Base-by-base conservation (phyloP, 1,140 invertebrate species). In the Orius laevigatus region DNA sequence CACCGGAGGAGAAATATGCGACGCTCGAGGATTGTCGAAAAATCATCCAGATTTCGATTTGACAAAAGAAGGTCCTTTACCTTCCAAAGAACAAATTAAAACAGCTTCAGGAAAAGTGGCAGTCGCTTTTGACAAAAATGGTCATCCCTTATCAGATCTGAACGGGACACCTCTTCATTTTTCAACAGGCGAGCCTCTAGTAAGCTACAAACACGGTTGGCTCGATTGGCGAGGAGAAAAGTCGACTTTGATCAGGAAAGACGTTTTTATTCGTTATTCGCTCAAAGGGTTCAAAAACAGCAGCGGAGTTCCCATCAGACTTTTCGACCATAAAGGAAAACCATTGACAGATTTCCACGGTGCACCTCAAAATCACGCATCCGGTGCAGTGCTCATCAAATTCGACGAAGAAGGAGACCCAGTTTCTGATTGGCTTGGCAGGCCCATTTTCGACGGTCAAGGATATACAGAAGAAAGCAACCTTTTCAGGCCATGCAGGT, bases 381-480 rank as follows among this genome's bases (percentile, higher is more conserved):
- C n/a, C 19, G 43, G 43, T 6, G 3, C 4, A 4, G 43, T 45
- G 3, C 43, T 45, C 11, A 33, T 45, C 11, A n/a, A n/a, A 10
- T 33, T 45, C 25, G 15, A 45, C 43, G 9, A 19, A 10, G 11
- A 31, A 10, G 32, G 20, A 11, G 43, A 45, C 5, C 43, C 43
- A 45, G 18, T 33, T 32, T 45, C 43, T 5, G 43, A 45, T 18
- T 45, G 43, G 43, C 32, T 45, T 5, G 43, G 43, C 2, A 32
- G 15, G n/a, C 8, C 11, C 12, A 12, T 45, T 19, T 45, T 31
- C 43, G 43, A 45, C 25, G 20, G 19, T 2, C 32, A 12, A n/a
- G 43, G 43, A 11, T 32, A 12, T 20, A 25, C 43, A 12, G n/a
- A 31, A 18, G 15, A 31, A 9, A n/a, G 32, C 25, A 19, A 19